phyloP scores from a whole-genome alignment of 2,797 vertebrate genomes.

The Merluccius polli region DNA sequence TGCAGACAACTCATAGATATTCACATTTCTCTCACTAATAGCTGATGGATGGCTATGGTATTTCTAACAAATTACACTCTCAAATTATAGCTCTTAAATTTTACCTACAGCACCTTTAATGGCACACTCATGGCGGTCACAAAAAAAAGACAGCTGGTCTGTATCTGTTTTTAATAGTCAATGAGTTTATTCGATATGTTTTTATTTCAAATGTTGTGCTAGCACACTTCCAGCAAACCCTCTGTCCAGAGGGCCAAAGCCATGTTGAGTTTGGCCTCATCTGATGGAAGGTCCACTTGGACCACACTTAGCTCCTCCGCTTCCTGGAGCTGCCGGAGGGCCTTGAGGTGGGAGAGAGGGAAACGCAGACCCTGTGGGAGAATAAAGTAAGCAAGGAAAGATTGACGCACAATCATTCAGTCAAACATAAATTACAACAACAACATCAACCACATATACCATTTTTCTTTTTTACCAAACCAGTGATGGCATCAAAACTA shows the following conservation, averaged over 20 bases:
- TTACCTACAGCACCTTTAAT: background rate
- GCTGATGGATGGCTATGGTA: no score
- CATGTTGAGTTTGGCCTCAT: constrained; percentile 74
- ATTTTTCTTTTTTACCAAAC: background rate
- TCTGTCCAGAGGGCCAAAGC: constrained; percentile 70
- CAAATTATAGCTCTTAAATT: no score
- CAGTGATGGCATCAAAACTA: background rate
- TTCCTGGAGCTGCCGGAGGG: constrained; percentile 79
- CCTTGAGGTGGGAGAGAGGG: constrained; percentile 76
- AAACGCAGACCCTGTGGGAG: constrained; percentile 80
- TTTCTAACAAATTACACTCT: no score
- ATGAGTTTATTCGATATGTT: background rate
- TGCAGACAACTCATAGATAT: no score
- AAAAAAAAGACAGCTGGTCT: background rate
- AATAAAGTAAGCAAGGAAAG: background rate
- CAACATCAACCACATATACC: background rate
- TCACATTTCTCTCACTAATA: no score
- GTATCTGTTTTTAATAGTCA: background rate
- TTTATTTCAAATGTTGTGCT: constrained; percentile 5
- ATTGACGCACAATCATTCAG: background rate
- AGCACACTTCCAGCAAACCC: constrained; percentile 44
- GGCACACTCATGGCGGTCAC: background rate
- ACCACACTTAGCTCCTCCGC: constrained; percentile 47
- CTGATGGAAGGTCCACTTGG: constrained; percentile 46
- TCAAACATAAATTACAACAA: background rate